Evolutionary conservation across 2,113 vertebrate species (phyloP), one percentile per base, ranked within the genome.

Genomic region (Muntiacus reevesi): DNA sequence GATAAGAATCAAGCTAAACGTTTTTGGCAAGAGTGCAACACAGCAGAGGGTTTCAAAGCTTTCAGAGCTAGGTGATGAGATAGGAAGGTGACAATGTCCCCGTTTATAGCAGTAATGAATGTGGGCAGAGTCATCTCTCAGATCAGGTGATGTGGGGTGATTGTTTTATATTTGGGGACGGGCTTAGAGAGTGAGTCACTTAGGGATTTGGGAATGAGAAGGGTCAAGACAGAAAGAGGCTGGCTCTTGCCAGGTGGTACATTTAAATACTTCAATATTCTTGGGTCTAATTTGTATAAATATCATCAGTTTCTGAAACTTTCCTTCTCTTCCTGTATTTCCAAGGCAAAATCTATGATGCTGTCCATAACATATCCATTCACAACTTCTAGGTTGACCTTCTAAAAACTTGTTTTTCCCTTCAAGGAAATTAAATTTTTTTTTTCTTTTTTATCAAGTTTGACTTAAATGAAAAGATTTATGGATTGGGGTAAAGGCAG

Each of bases 381-480:
- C 50, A 89, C 12, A 78, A 36, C 43, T 55, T 28, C 59, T 82
- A 95, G 7, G 43, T 1, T 84, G 40, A 71, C 45, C 45, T 91
- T 71, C 74, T 27, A 5, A 87, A 81, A 93, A 33, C 79, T 62
- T 74, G 15, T 47, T 96, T 93, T 91, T 28, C n/a, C 40, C 55
- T 85, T 87, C 47, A 62, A 74, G 47, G 21, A 23, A 81, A 21
- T 92, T 83, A 57, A 94, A 25, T 81, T 87, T n/a, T n/a, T 76
- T 28, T 47, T 67, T n/a, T n/a, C 64, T 28, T 47, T 67, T 94
- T 45, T 33, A 40, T 47, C 47, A 79, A 16, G 23, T 79, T 52
- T 95, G 82, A 92, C 78, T 97, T 94, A 76, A 43, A 91, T 90
- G 85, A 94, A 67, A 88, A 91, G 36, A 50, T 55, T 17, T 57